These are phyloP conservation scores for Mythimna impura DNA, from an alignment of 2,888 invertebrate species.

Conservation along the genomic window DNA sequence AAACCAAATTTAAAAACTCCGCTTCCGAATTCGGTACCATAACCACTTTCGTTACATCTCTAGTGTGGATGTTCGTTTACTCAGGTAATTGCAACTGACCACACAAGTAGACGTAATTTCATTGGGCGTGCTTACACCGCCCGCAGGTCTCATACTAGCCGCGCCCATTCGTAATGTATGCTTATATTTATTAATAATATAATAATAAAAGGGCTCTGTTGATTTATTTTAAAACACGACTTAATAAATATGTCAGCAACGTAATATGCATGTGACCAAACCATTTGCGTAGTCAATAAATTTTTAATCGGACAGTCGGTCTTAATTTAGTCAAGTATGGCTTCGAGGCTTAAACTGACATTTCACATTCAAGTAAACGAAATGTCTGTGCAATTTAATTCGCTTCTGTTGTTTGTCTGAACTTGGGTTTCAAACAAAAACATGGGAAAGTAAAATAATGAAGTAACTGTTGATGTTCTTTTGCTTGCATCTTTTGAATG, in stretches of 20 bases:
- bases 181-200: conserved; percentile 61
- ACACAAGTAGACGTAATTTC: conserved; percentile 79
- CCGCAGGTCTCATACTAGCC: conserved; percentile 72
- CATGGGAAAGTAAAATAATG: background rate
- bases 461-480: conserved; percentile 19
- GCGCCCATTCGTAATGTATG: conserved; percentile 69
- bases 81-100: conserved; percentile 73
- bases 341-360: conserved; percentile 18
- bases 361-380: conserved; percentile 38
- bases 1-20: too few species aligned
- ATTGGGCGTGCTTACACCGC: conserved; percentile 74
- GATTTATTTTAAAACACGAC: conserved; percentile 57
- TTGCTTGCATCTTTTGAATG: conserved; percentile 34
- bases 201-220: conserved; percentile 53
- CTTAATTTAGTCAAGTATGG: conserved; percentile 35
- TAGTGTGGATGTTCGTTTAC: conserved; percentile 41
- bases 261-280: conserved; percentile 53
- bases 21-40: too few species aligned
- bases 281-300: conserved; percentile 45
- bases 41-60: too few species aligned
- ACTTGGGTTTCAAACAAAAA: conserved; percentile 13
- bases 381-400: conserved; percentile 22
- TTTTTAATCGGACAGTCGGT: conserved; percentile 41
- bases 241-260: conserved; percentile 58
- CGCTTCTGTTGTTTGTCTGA: background rate